phyloP scores from a whole-genome alignment of 2,797 vertebrate species.

The Phyllotis vaccarum region DNA sequence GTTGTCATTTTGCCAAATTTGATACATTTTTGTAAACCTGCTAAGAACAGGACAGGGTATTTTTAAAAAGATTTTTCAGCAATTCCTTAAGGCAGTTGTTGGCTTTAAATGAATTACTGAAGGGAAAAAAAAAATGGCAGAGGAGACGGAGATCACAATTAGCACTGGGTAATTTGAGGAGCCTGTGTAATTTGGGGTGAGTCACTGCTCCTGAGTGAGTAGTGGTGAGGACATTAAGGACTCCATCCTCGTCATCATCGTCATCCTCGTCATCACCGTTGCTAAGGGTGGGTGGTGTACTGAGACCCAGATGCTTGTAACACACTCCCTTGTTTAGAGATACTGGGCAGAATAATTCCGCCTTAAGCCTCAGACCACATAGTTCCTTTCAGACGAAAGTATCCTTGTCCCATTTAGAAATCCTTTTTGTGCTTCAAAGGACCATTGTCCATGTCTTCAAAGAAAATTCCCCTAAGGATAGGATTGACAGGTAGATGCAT shows the following conservation, averaged over 20 bases:
- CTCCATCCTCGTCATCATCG: too few species aligned
- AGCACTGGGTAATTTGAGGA: neutral
- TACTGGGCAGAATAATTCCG: neutral
- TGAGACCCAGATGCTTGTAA: conserved; percentile 31
- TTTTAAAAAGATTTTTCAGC: neutral
- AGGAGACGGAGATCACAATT: conserved; percentile 38
- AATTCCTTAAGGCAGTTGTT: conserved; percentile 36
- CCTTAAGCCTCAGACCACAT: neutral
- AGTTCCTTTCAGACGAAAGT: neutral
- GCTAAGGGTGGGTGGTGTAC: conserved; percentile 66
- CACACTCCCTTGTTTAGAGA: conserved; percentile 57
- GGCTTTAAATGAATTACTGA: conserved; percentile 61
- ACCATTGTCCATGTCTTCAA: neutral
- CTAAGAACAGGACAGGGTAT: conserved; percentile 15
- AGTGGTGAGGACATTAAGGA: conserved; percentile 33
- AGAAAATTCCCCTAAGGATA: neutral
- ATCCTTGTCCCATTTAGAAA: neutral
- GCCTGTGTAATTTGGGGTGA: conserved; percentile 72
- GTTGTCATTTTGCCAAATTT: conserved; percentile 53
- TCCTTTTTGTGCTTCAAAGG: neutral
- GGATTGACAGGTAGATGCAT: neutral
- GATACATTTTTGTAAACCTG: conserved; percentile 27
- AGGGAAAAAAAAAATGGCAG: conserved; percentile 2
- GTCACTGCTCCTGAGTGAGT: conserved; percentile 52
- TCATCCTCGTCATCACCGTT: neutral